Conservation (phyloP, 2,113 vertebrate genomes). For the Uropsilus gracilis region DNA sequence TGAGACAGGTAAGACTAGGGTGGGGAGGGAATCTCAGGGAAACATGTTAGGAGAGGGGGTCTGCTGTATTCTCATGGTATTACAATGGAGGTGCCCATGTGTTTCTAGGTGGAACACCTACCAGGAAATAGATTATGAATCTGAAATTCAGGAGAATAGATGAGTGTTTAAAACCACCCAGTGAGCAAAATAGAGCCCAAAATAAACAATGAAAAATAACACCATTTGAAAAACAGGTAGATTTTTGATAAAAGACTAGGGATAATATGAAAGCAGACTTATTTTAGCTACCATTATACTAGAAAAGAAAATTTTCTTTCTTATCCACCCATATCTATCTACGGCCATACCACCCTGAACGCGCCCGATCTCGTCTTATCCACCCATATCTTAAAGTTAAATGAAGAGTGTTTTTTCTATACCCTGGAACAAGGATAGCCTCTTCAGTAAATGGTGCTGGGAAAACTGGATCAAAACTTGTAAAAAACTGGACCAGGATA, state of each 20-base stretch:
- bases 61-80: background rate
- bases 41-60: background rate
- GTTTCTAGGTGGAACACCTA: background rate
- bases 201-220: background rate
- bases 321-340: background rate
- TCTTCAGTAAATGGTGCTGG: no score
- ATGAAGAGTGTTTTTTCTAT: background rate
- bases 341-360: no score
- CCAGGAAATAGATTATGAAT: background rate
- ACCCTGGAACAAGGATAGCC: no score
- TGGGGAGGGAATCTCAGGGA: background rate
- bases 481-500: no score
- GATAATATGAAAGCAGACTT: background rate
- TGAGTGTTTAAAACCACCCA: background rate
- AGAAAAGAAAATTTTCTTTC: slow-evolving; percentile 6
- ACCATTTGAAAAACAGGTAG: background rate
- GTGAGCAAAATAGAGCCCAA: background rate
- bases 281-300: background rate
- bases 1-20: background rate
- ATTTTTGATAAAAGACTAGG: background rate
- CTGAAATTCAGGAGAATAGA: background rate
- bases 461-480: no score
- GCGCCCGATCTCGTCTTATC: no score
- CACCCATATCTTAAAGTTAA: background rate
- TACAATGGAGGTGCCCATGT: background rate